Base-by-base conservation (phyloP, 2,113 vertebrate genomes). In the Mus spicilegus region DNA sequence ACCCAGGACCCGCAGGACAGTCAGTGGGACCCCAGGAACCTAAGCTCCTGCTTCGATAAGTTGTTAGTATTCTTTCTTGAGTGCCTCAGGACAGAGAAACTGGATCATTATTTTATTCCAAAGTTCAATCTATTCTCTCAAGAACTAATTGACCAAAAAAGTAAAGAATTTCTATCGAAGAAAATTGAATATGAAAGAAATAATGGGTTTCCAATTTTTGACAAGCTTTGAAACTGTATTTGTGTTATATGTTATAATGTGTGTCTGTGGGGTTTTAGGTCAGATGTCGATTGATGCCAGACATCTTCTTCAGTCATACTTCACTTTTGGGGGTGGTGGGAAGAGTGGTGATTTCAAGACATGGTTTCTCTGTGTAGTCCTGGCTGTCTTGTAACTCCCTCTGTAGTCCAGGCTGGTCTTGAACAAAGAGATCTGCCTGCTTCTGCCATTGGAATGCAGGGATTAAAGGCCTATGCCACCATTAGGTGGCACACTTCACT, bases 21-120 rank as follows among this genome's bases (percentile, higher is more conserved):
- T 0, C 75, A 98, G 0, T 99, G 99, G 99, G 89, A 28, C 0
- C 2, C 0, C 0, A 65, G 49, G 67, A 20, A 98, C 7, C 92
- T 99, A 75, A 97, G 85, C 0, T 0, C n/a, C 0, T 99, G 99
- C 92, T 99, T 99, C 96, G 95, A 98, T 51, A 77, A 58, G 2
- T 98, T 98, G 2, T 93, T 99, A 87, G 0, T 1, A 0, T 98
- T 98, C 94, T 99, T 99, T 80, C 90, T 98, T 39, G 0, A 22
- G 3, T 96, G 98, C 82, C 54, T 99, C 58, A 70, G 91, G 70
- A 33, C 3, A 0, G 95, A 95, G 16, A 0, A 76, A 1, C 98
- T 99, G 36, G 12, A 73, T 1, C 98, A 99, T 96, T 99, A 99
- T 97, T 99, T 99, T 97, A 98, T 99, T 96, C 99, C 99, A 46